phyloP scores from a whole-genome alignment of 2,113 vertebrate genomes.

The Columbina picui region DNA sequence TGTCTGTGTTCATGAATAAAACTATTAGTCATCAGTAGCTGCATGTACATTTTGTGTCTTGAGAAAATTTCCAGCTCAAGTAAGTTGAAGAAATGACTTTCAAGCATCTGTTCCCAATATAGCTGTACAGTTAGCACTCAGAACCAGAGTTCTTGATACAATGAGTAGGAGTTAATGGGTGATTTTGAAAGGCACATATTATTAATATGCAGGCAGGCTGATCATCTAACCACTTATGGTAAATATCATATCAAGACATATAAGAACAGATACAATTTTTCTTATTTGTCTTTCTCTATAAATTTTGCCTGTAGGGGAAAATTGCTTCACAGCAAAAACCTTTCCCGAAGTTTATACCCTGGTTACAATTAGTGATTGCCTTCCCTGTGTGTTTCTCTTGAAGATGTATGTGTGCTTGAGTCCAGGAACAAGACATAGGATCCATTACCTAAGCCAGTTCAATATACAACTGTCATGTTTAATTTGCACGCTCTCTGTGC shows the following conservation, averaged over 20 bases:
- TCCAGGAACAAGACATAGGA: background rate
- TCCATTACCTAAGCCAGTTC: background rate
- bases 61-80: constrained; percentile 12
- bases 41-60: background rate
- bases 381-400: background rate
- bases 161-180: constrained; percentile 8
- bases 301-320: background rate
- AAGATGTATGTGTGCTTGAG: background rate
- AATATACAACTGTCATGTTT: rapidly evolving
- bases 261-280: background rate
- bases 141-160: background rate
- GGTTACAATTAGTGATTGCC: background rate
- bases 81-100: background rate
- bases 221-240: background rate
- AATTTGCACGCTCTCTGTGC: background rate
- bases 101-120: background rate
- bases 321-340: background rate
- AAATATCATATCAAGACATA: background rate
- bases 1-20: background rate
- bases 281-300: background rate
- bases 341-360: background rate
- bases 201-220: background rate
- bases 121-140: background rate
- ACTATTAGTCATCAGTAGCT: background rate
- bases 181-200: background rate